A percentile compares a stretch with the other conserved stretches of the same genome.
Conservation (phyloP, 1,140 invertebrate species). For the Lysiphlebus fabarum region DNA sequence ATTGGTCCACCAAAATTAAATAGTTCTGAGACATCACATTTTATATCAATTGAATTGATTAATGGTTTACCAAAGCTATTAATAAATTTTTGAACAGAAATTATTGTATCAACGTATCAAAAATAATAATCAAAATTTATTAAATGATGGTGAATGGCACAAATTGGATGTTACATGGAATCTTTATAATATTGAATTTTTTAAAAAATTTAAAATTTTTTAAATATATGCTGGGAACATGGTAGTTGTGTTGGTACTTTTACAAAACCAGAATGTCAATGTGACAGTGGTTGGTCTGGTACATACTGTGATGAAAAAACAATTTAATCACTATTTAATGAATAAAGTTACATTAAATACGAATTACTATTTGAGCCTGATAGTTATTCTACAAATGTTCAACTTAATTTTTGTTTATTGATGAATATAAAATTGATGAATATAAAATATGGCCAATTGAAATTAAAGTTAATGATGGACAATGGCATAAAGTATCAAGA, state of each 20-base stretch:
- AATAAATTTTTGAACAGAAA: constrained; percentile 94
- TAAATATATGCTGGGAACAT: constrained; percentile 83
- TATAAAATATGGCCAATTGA: constrained; percentile 85
- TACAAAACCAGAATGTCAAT: constrained; percentile 84
- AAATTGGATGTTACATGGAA: constrained; percentile 92
- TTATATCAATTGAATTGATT: constrained; percentile 89
- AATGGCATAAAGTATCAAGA: constrained; percentile 90
- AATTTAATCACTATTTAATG: constrained; percentile 83
- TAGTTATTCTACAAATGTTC: constrained; percentile 86
- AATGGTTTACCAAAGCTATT: constrained; percentile 85
- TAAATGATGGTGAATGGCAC: constrained; percentile 96
- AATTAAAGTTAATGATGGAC: constrained; percentile 91
- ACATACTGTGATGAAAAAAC: constrained; percentile 80
- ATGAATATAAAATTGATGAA: constrained; percentile 86
- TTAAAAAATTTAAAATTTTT: constrained; percentile 74
- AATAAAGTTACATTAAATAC: constrained; percentile 93
- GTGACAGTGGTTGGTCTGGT: constrained; percentile 88
- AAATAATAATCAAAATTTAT: constrained; percentile 79
- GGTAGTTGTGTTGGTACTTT: constrained; percentile 91
- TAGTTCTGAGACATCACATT: constrained; percentile 86
- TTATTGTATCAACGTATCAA: constrained; percentile 69
- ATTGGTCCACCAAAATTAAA: constrained; percentile 87
- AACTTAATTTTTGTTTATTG: constrained; percentile 85
- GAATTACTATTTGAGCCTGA: constrained; percentile 91
- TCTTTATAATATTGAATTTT: constrained; percentile 85